A percentile compares a stretch with the other conserved stretches of the same genome.
Evolutionary conservation across 2,888 invertebrate species (phyloP).

Genomic region (Thyatira batis): DNA sequence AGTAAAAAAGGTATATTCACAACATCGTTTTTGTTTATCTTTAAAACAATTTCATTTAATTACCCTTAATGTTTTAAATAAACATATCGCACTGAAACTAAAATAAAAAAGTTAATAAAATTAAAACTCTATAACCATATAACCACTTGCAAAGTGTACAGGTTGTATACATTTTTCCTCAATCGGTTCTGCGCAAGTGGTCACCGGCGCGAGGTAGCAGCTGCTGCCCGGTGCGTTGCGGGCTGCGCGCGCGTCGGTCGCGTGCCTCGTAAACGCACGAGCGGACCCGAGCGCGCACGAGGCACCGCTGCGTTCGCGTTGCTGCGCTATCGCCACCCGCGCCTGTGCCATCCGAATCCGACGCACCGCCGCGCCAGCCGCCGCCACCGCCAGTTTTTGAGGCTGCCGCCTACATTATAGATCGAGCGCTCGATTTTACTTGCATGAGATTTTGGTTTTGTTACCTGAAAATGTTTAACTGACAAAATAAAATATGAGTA

Average conservation of each 20-base stretch:
- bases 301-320: slow-evolving; percentile 25
- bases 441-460: background rate
- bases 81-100: no score
- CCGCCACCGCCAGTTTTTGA: no score
- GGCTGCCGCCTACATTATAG: slow-evolving; percentile 14
- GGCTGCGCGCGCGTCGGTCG: slow-evolving; percentile 64
- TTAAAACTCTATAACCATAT: background rate
- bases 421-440: background rate
- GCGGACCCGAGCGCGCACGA: slow-evolving; percentile 58
- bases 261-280: slow-evolving; percentile 71
- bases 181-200: slow-evolving; percentile 69
- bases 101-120: background rate
- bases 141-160: background rate
- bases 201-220: slow-evolving; percentile 28
- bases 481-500: no score
- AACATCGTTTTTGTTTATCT: no score
- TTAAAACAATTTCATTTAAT: no score
- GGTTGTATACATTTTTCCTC: slow-evolving; percentile 40
- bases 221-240: slow-evolving; percentile 42
- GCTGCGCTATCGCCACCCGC: slow-evolving; percentile 22
- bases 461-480: no score
- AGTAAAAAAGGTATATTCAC: no score
- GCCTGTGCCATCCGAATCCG: no score
- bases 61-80: no score
- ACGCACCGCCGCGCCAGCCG: no score